Base-by-base conservation (phyloP, 2,113 vertebrate species). In the Pomatorhinus ruficollis region DNA sequence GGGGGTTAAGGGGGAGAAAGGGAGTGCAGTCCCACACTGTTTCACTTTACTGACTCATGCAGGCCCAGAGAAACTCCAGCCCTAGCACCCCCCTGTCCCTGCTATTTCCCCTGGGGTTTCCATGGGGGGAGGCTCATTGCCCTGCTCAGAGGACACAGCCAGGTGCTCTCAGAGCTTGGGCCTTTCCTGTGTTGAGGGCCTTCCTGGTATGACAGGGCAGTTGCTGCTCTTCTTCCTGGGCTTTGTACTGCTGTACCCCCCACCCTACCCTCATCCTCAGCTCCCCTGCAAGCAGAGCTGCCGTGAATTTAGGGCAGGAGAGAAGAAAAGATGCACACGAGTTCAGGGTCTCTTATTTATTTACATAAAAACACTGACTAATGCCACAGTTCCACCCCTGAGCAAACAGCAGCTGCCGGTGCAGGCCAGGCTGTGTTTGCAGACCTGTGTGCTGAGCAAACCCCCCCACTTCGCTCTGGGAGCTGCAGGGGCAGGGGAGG, bases 281-380 rank as follows among this genome's bases (percentile, higher is more conserved):
- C 28, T 20, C 24, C 37, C 35, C 11, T 11, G 2, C 12, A 53
- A 27, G 10, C 9, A 8, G 4, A 44, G 10, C 23, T 40, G 35
- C 57, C 45, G 20, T 7, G 3, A 9, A 3, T 12, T 40, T 18
- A 39, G 35, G 71, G 23, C 14, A 23, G 12, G 24, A 45, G 19
- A 11, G 5, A 64, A 92, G 25, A 85, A 49, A 69, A 69, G 17
- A 57, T 2, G 4, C 5, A 72, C 33, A 1, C 7, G 3, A 31
- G 19, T 44, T 78, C 63, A 78, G 96, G 95, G 60, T 96, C 85
- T 83, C 53, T 95, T 86, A 83, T 96, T 97, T 97, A 97, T 97
- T 97, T 96, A 95, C 87, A 82, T 94, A 95, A 94, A 95, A 96
- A 93, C 69, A 92, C 54, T 6, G 93, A 93, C 64, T 56, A 75